Conservation (phyloP, 2,113 vertebrate genomes). For the Cebidichthys violaceus region DNA sequence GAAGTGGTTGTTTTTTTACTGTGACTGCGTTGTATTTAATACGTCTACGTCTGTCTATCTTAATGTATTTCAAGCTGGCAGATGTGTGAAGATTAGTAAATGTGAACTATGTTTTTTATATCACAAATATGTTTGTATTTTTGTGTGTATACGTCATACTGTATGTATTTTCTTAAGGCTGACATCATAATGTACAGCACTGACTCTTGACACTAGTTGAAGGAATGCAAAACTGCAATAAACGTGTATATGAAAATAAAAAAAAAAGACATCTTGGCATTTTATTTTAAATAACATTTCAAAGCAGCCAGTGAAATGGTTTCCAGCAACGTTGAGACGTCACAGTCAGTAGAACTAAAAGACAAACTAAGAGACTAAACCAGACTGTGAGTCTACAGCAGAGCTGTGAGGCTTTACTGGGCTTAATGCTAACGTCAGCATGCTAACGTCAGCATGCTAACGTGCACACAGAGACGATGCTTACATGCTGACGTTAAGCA, state of each 20-base stretch:
- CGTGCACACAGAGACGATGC: too few relatives aligned
- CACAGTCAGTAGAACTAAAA: too few relatives aligned
- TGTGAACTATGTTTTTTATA: background rate
- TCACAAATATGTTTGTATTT: background rate
- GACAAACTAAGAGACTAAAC: too few relatives aligned
- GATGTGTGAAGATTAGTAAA: background rate
- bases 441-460: too few relatives aligned
- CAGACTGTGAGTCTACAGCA: too few relatives aligned
- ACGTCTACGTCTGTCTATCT: too few relatives aligned
- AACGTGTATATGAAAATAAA: background rate
- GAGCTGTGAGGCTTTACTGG: too few relatives aligned
- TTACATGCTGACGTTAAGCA: background rate
- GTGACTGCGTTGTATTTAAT: background rate
- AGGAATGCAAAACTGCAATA: background rate
- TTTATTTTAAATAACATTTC: background rate
- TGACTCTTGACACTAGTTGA: background rate
- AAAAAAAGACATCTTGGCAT: background rate
- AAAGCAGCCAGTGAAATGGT: too few relatives aligned
- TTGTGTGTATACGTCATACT: background rate
- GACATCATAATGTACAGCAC: background rate
- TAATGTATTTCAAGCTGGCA: background rate
- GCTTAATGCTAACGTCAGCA: too few relatives aligned
- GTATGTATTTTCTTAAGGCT: background rate
- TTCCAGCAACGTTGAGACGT: too few relatives aligned
- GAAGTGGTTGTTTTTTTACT: background rate